Conservation (phyloP, 64 coral and sea anemone genomes). For the Stichodactyla helianthus region DNA sequence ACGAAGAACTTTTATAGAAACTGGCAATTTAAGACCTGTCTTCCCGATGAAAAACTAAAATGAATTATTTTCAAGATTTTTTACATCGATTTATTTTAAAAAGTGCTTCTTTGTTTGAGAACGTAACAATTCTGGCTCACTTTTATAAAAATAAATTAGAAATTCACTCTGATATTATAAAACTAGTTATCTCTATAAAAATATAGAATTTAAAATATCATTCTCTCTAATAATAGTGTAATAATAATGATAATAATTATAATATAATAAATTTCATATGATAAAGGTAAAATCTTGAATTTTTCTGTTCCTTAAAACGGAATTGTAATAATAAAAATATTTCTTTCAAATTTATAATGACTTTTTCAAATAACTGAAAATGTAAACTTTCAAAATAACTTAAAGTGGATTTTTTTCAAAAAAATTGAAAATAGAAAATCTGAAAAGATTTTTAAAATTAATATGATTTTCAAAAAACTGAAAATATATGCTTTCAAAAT, state of each 20-base stretch:
- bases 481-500: constrained; percentile 1
- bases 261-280: background rate
- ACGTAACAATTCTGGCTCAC: background rate
- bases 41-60: too few species aligned
- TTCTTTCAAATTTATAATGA: background rate
- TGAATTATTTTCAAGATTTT: background rate
- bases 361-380: background rate
- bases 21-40: too few species aligned
- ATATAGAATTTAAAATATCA: background rate
- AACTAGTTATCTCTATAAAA: constrained; percentile 3
- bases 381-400: background rate
- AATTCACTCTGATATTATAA: background rate
- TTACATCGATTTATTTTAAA: background rate
- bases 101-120: background rate
- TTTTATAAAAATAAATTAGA: constrained; percentile 17
- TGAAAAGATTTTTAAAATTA: too few species aligned
- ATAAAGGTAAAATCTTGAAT: background rate
- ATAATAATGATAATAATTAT: background rate
- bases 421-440: background rate
- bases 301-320: constrained; percentile 1
- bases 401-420: background rate
- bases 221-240: background rate
- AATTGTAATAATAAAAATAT: background rate
- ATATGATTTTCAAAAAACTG: background rate
- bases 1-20: too few species aligned